Evolutionary conservation across 2,113 vertebrate species (phyloP), one percentile per base, ranked within the genome.

Genomic region (Oreochromis tanganicae): DNA sequence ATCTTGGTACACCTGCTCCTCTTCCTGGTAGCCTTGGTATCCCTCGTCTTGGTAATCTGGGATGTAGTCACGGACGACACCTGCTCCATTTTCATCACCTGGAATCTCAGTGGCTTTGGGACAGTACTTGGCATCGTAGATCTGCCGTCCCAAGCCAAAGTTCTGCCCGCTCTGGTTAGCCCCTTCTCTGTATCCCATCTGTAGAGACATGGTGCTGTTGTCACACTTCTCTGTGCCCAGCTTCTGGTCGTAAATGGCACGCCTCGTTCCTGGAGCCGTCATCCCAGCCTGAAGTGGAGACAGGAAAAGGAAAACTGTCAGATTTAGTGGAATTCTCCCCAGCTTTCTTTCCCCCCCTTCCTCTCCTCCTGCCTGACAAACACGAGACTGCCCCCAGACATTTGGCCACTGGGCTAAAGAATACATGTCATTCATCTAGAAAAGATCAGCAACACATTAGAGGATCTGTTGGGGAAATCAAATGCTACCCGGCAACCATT

Each of bases 121-220:
- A 93, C 98, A 99, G 94, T 99, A 99, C 87, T 99, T 99, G 91
- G 98, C 96, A 85, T 99, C 97, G 0, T 97, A 99, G 92, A 99
- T 99, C 96, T 99, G 98, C n/a, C 98, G 97, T 2, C 97, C 97
- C n/a, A 99, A 93, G 19, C 98, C 98, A 0, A 99, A 99, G 91
- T 98, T 97, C 95, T 98, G 98, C 34, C 98, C 98, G 0, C 97
- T 98, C 93, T 99, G 98, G 91, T 95, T 99, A 94, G 98, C 98
- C 0, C 98, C 98, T 91, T 98, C 97, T 52, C 95, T 97, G 93
- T 95, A 98, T 55, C 98, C 98, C 98, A 99, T 99, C 96, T 99
- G 98, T 78, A 99, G 97, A 0, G 98, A 98, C 97, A 98, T 97
- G 90, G 98, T 98, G 83, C 96, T 97, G 94, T 97, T 98, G 93